These are phyloP conservation scores for Scarus forsteni DNA, from an alignment of 2,797 vertebrate genomes.

Conservation along the genomic window DNA sequence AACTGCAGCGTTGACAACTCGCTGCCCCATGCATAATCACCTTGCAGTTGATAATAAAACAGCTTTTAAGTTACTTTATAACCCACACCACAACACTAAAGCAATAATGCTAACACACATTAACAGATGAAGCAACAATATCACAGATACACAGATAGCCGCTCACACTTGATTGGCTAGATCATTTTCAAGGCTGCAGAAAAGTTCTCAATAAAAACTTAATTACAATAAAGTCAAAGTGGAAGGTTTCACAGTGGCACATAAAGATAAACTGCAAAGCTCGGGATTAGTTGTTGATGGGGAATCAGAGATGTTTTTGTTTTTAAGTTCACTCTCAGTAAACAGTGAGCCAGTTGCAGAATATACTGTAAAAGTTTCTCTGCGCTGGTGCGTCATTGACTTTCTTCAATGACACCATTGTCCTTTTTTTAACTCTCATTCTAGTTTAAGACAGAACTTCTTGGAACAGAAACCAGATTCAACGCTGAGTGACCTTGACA, in stretches of 20 bases:
- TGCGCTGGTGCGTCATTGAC: no score
- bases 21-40: neutral
- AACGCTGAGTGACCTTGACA: slow-evolving; percentile 18
- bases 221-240: neutral
- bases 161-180: slow-evolving; percentile 6
- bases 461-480: no score
- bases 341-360: no score
- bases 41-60: neutral
- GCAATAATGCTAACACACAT: neutral
- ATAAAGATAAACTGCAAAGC: neutral
- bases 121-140: no score
- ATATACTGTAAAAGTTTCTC: no score
- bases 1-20: neutral
- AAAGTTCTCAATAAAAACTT: slow-evolving; percentile 2
- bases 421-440: no score
- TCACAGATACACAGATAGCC: neutral
- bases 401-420: no score
- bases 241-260: neutral
- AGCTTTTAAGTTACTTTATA: neutral
- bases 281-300: neutral
- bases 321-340: no score
- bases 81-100: slow-evolving; percentile 6
- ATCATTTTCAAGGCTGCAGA: neutral
- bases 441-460: no score
- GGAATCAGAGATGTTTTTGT: neutral